Percentiles rank a stretch among this genome's conserved stretches.
phyloP scores from a whole-genome alignment of 2,888 invertebrate genomes.

The Anoplius nigerrimus region DNA sequence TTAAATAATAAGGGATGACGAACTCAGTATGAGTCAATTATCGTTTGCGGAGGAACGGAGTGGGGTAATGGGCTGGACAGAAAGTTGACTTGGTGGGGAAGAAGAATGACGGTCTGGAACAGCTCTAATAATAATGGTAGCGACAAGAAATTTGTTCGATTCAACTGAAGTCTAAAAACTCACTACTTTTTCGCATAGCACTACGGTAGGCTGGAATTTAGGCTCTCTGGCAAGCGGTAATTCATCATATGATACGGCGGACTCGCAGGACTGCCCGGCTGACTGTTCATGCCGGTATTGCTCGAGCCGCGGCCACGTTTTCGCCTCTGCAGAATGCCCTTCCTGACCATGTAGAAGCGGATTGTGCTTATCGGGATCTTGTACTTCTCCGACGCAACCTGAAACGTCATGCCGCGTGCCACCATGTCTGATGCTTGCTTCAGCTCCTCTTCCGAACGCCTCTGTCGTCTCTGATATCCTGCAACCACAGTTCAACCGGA shows the following conservation, averaged over 20 bases:
- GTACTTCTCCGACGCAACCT: conserved; percentile 90
- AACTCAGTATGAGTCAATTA: conserved; percentile 48
- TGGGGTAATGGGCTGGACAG: no score
- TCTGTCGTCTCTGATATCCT: conserved; percentile 74
- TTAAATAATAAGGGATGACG: conserved; percentile 38
- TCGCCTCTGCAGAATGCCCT: conserved; percentile 87
- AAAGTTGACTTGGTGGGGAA: no score
- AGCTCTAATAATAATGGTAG: conserved; percentile 59
- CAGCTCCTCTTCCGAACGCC: conserved; percentile 86
- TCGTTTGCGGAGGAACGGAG: not conserved
- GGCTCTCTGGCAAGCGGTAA: conserved; percentile 82
- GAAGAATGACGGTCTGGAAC: conserved; percentile 64
- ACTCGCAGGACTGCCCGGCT: conserved; percentile 81
- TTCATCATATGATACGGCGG: conserved; percentile 87
- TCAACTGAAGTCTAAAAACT: conserved; percentile 65
- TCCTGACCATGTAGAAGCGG: conserved; percentile 91
- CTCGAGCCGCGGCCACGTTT: conserved; percentile 84
- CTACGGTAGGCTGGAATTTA: conserved; percentile 75
- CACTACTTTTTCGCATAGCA: conserved; percentile 60
- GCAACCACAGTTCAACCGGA: conserved; percentile 6
- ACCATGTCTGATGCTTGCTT: conserved; percentile 91
- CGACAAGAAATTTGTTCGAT: conserved; percentile 63
- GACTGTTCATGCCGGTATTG: conserved; percentile 72
- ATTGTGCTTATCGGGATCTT: conserved; percentile 92
- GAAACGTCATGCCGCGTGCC: conserved; percentile 91